Evolutionary conservation across 1,140 invertebrate species (phyloP).

Genomic region (Drosophila littoralis): DNA sequence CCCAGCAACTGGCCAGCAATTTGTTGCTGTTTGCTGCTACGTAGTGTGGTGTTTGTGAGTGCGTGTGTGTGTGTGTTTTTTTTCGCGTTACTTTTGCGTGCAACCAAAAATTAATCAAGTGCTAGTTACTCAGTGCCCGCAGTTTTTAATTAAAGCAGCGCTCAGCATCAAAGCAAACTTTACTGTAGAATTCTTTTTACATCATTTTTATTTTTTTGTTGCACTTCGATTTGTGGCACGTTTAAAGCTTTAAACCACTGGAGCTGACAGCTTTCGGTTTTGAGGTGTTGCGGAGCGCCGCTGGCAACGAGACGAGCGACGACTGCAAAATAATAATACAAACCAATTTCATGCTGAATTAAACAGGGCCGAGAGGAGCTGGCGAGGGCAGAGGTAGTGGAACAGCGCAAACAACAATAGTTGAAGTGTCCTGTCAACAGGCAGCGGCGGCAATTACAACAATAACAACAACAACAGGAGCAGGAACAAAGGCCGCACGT

Average conservation of each 20-base stretch:
- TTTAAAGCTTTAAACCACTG: conserved; percentile 37
- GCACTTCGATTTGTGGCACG: background rate
- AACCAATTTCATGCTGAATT: conserved; percentile 83
- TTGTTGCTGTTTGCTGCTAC: conserved; percentile 44
- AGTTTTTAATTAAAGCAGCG: conserved; percentile 78
- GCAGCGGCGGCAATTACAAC: conserved; percentile 63
- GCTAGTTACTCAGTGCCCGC: conserved; percentile 72
- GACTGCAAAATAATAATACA: conserved; percentile 79
- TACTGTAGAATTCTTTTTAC: conserved; percentile 38
- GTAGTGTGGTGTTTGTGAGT: conserved; percentile 22
- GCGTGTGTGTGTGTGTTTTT: conserved; percentile 44
- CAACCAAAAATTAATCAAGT: conserved; percentile 83
- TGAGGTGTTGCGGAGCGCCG: conserved; percentile 63
- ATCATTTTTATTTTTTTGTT: background rate
- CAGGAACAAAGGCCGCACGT: conserved; percentile 64
- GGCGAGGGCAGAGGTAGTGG: background rate
- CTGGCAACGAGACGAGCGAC: conserved; percentile 45
- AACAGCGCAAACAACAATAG: conserved; percentile 68
- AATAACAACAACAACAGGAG: conserved; percentile 41
- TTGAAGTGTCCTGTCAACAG: conserved; percentile 81
- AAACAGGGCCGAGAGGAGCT: conserved; percentile 35
- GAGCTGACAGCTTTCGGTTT: conserved; percentile 31
- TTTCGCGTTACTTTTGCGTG: conserved; percentile 75
- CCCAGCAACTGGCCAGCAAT: conserved; percentile 40
- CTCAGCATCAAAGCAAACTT: conserved; percentile 75